These are phyloP conservation scores for Mionectes olivaceus DNA, from an alignment of 2,797 vertebrate genomes.

Conservation along the genomic window DNA sequence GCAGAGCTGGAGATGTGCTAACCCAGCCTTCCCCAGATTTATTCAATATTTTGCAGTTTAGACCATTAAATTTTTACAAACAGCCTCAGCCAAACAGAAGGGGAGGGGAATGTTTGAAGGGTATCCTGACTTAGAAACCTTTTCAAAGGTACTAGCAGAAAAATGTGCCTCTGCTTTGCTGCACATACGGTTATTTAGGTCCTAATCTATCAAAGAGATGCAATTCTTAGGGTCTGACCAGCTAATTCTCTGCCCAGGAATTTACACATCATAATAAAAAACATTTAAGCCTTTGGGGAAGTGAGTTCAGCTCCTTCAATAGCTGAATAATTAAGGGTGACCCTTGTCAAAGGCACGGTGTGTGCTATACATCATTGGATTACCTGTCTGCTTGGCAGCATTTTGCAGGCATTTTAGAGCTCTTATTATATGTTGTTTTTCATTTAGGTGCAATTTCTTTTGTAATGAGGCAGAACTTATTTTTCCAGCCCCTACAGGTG, in stretches of 20 bases:
- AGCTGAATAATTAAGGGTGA: slow-evolving; percentile 25
- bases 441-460: slow-evolving; percentile 59
- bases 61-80: not conserved
- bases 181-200: not conserved
- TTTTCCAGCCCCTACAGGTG: slow-evolving; percentile 52
- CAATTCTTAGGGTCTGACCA: not conserved
- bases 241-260: slow-evolving; percentile 23
- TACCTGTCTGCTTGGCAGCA: not conserved
- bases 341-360: not conserved
- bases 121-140: not conserved
- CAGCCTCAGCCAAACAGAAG: not conserved
- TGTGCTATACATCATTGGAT: not conserved
- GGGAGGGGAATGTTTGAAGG: not conserved
- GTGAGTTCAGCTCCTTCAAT: not conserved
- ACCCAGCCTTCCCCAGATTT: not conserved
- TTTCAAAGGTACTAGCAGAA: not conserved
- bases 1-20: not conserved
- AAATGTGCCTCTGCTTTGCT: not conserved
- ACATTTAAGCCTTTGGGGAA: not conserved
- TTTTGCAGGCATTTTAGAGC: not conserved
- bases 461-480: slow-evolving; percentile 64
- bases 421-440: slow-evolving; percentile 6
- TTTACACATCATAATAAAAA: slow-evolving; percentile 16
- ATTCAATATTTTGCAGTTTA: not conserved
- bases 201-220: slow-evolving; percentile 8